Base-by-base conservation (phyloP, 2,888 invertebrate genomes). In the Nomada lathburiana region DNA sequence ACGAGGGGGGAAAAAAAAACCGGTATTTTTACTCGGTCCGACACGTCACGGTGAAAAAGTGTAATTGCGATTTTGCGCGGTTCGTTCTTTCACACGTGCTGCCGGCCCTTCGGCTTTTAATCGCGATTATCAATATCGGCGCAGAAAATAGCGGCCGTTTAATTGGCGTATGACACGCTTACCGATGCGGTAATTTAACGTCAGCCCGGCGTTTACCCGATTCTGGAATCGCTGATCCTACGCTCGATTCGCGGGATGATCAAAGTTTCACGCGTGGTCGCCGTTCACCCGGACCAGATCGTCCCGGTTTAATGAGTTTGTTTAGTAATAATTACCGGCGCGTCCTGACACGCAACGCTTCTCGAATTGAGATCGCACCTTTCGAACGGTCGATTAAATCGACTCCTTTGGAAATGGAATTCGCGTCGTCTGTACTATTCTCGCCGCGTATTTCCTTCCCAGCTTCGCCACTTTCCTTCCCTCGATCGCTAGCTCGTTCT, bases 91-190 rank as follows among this genome's bases (percentile, higher is more conserved):
- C 89, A 76, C 87, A 71, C 89, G 89, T 88, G 89, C 85, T 87
- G 87, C 76, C 82, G 78, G 72, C 85, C 84, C 87, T 88, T 88
- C 87, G 89, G 88, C 85, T 88, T 89, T 89, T 88, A 88, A 88
- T 89, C 86, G 86, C 86, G 86, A 90, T 90, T 89, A 90, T 89
- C 87, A 89, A 90, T 90, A 87, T 88, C 85, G 82, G 75, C 68
- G 82, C 69, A 84, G 86, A 89, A 89, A 89, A 89, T 88, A 89
- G 88, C 88, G 82, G 88, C 76, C 84, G 84, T 85, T 89, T 92
- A 92, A 92, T 92, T 92, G 92, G 88, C 91, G 90, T 88, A 89
- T 91, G 91, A 91, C 90, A 89, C 90, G 90, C 90, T 90, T 89
- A 88, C 90, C 89, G 89, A 88, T 83, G 89, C 85, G 90, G 88